Evolutionary conservation across 2,888 invertebrate genomes (phyloP).

Genomic region (Lysandra coridon): DNA sequence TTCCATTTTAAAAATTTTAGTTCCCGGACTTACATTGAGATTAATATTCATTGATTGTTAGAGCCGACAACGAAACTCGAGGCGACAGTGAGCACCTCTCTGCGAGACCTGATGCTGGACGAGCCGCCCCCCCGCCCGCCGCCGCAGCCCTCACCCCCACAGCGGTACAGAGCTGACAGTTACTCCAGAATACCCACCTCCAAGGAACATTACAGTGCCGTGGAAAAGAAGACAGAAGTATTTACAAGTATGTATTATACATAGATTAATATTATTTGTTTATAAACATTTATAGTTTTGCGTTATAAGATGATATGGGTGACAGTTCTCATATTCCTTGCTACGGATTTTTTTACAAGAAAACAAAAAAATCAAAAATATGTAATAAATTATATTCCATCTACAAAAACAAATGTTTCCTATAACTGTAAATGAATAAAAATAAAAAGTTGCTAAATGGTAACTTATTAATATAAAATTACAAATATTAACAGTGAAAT

Average conservation of each 20-base stretch:
- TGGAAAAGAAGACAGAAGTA: slow-evolving; percentile 59
- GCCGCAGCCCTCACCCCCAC: slow-evolving; percentile 63
- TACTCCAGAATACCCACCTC: slow-evolving; percentile 63
- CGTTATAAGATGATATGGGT: too few relatives aligned
- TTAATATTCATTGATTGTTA: slow-evolving; percentile 20
- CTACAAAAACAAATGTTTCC: too few relatives aligned
- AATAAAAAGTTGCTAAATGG: too few relatives aligned
- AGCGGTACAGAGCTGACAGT: slow-evolving; percentile 58
- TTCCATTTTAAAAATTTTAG: too few relatives aligned
- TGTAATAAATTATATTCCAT: too few relatives aligned
- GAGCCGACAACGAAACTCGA: slow-evolving; percentile 44
- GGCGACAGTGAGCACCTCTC: slow-evolving; percentile 49
- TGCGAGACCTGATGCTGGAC: slow-evolving; percentile 58
- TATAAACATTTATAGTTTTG: too few relatives aligned
- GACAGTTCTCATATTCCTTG: too few relatives aligned
- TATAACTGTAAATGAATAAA: too few relatives aligned
- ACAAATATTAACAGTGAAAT: too few relatives aligned
- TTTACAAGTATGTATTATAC: slow-evolving; percentile 50
- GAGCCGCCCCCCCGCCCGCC: slow-evolving; percentile 54
- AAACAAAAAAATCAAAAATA: too few relatives aligned
- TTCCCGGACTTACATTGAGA: not conserved
- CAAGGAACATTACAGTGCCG: slow-evolving; percentile 56
- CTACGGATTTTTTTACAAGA: too few relatives aligned
- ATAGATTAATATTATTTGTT: not conserved
- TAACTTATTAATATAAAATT: too few relatives aligned